phyloP scores from a whole-genome alignment of 2,797 vertebrate genomes.

The Rhadinocentrus ornatus region DNA sequence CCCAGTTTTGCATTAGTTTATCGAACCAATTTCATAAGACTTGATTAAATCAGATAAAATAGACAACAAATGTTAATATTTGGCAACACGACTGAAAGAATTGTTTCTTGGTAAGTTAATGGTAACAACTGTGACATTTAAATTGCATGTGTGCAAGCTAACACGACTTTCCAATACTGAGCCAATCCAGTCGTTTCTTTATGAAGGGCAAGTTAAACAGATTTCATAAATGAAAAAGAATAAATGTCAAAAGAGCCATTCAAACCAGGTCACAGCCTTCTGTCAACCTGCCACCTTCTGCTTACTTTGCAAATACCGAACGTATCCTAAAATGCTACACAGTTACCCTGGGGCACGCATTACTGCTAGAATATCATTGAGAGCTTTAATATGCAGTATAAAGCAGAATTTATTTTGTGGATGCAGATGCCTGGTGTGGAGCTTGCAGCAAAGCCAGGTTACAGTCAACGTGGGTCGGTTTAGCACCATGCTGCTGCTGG shows the following conservation, averaged over 20 bases:
- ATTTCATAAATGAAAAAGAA: constrained; percentile 33
- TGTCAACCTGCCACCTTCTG: constrained; percentile 5
- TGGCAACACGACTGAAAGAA: constrained; percentile 28
- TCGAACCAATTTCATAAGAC: constrained; percentile 4
- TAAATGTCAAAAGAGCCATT: constrained; percentile 32
- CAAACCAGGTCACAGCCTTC: constrained; percentile 25
- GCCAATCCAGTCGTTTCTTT: constrained; percentile 38
- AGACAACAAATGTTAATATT: constrained; percentile 31
- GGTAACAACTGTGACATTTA: constrained; percentile 63
- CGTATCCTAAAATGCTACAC: background rate
- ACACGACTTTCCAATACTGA: constrained; percentile 18
- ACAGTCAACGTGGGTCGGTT: constrained; percentile 48
- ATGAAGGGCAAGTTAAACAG: constrained; percentile 28
- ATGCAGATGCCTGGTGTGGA: constrained; percentile 39
- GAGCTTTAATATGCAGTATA: constrained; percentile 21
- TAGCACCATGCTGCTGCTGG: constrained; percentile 52
- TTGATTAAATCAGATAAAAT: constrained; percentile 20
- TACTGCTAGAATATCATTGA: constrained; percentile 26
- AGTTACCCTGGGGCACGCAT: background rate
- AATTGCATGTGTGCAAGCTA: background rate
- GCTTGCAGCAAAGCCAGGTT: constrained; percentile 42
- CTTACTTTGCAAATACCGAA: background rate
- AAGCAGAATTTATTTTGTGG: constrained; percentile 31
- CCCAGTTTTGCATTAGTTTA: background rate
- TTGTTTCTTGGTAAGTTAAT: constrained; percentile 43